These are phyloP conservation scores for Poeciliopsis retropinna DNA, from an alignment of 2,113 vertebrate genomes.

Conservation along the genomic window DNA sequence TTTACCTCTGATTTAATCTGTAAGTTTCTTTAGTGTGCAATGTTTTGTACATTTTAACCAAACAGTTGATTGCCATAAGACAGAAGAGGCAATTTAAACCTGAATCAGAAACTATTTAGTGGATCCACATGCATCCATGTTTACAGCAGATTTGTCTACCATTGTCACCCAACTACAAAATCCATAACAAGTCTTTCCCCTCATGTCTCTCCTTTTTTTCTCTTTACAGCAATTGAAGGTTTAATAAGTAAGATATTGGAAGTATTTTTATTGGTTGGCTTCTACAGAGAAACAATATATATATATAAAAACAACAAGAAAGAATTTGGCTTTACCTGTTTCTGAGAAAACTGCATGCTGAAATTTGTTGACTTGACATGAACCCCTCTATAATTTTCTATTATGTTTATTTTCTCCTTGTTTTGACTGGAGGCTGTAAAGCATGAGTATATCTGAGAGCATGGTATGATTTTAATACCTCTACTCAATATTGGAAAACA, in stretches of 20 bases:
- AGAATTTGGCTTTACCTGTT: slow-evolving; percentile 39
- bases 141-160: slow-evolving; percentile 63
- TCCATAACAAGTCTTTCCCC: slow-evolving; percentile 73
- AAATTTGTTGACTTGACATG: slow-evolving; percentile 72
- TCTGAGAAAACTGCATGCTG: slow-evolving; percentile 68
- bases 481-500: neutral
- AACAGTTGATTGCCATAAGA: neutral
- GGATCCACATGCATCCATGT: slow-evolving; percentile 54
- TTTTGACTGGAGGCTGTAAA: slow-evolving; percentile 22
- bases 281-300: slow-evolving; percentile 20
- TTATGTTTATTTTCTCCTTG: neutral
- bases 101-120: slow-evolving; percentile 52
- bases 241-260: slow-evolving; percentile 84
- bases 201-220: slow-evolving; percentile 78
- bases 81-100: slow-evolving; percentile 40
- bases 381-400: slow-evolving; percentile 44
- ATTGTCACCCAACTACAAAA: slow-evolving; percentile 54
- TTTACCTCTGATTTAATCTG: slow-evolving; percentile 23
- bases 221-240: slow-evolving; percentile 85
- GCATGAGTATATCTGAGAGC: slow-evolving; percentile 38
- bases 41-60: neutral
- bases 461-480: slow-evolving; percentile 29
- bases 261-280: slow-evolving; percentile 58
- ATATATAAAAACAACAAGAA: slow-evolving; percentile 29
- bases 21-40: slow-evolving; percentile 11